Base-by-base conservation (phyloP, 1,140 invertebrate species). In the Batillaria attramentaria region DNA sequence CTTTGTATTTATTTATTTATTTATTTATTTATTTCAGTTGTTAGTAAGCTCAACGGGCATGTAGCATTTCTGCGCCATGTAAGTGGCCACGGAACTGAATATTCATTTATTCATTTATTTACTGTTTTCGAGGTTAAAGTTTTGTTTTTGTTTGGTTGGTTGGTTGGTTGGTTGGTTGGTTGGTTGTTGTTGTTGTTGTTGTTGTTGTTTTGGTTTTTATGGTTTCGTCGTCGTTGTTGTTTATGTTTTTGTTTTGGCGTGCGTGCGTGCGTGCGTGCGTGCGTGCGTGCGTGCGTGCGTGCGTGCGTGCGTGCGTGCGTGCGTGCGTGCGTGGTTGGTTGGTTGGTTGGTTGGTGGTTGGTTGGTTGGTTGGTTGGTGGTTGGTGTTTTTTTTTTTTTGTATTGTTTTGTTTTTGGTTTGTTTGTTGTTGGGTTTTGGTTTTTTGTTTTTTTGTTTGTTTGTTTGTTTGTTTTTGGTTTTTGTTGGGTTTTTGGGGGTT, bases 301-400 rank as follows among this genome's bases (percentile, higher is more conserved):
- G 57, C 39, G 62, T 66, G 62, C 24, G 60, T 41, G 74, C 28
- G 74, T 66, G 74, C 35, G 74, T 77, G 60, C 43, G 74, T 77
- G 57, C 66, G 74, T 73, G 35, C 54, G 68, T 37, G 10, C 42
- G 33, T 37, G 68, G 35, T 33, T 37, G 68, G 5, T 5, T 37
- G 39, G 35, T 5, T 37, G 33, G 35, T 10, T 33, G 35, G 68
- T 35, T 33, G 37, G 43, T 54, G 72, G 42, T 37, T 43, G 72
- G 37, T 10, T 43, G 37, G 42, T 37, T 43, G 39, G 42, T 37
- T 73, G 37, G 4, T 10, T 73, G 42, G 3, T 31, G 13, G 10
- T 3, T 31, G 54, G 39, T 50, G 28, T 42, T 20, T 24, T 13
- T n/a, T 50, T 37, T 73, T 18, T 73, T 42, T 28, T 8, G 8